Percentiles rank a stretch among this genome's conserved stretches.
Evolutionary conservation across 1,140 invertebrate genomes (phyloP).

Genomic region (Hylaeus anthracinus): DNA sequence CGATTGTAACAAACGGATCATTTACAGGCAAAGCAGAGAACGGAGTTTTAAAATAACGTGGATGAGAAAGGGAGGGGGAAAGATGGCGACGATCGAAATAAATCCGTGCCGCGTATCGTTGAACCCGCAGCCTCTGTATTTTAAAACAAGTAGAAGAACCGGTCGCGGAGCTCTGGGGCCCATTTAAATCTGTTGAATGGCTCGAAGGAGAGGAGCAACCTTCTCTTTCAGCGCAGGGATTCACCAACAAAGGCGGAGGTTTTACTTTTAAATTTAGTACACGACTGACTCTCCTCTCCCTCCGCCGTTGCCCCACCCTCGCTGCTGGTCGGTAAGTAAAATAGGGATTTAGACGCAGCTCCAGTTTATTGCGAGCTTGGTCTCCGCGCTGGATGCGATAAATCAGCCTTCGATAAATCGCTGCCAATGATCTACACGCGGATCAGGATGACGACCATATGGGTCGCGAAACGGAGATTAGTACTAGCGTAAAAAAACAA

Average conservation of each 20-base stretch:
- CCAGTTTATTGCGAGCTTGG: constrained; percentile 62
- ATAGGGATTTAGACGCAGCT: constrained; percentile 70
- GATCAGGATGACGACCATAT: constrained; percentile 13
- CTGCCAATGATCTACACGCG: constrained; percentile 43
- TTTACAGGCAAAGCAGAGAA: background rate
- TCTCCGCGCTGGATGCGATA: constrained; percentile 34
- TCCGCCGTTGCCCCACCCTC: constrained; percentile 37
- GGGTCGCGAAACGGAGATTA: constrained; percentile 6
- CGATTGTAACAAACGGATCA: constrained; percentile 22
- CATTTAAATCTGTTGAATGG: constrained; percentile 78
- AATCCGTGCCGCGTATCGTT: constrained; percentile 60
- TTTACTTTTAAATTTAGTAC: constrained; percentile 78
- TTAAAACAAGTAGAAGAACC: constrained; percentile 65
- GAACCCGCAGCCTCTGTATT: constrained; percentile 59
- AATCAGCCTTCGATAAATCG: constrained; percentile 57
- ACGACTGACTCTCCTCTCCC: constrained; percentile 62
- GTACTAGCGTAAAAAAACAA: no score
- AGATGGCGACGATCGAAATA: constrained; percentile 33
- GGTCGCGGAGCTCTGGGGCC: constrained; percentile 60
- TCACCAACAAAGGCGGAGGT: constrained; percentile 75
- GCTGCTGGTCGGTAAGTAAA: constrained; percentile 66
- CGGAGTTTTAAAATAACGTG: background rate
- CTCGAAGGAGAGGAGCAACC: constrained; percentile 65
- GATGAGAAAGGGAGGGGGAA: background rate
- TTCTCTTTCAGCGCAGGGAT: constrained; percentile 72